Evolutionary conservation across 2,113 vertebrate genomes (phyloP).

Genomic region (Paradisaea rubra): DNA sequence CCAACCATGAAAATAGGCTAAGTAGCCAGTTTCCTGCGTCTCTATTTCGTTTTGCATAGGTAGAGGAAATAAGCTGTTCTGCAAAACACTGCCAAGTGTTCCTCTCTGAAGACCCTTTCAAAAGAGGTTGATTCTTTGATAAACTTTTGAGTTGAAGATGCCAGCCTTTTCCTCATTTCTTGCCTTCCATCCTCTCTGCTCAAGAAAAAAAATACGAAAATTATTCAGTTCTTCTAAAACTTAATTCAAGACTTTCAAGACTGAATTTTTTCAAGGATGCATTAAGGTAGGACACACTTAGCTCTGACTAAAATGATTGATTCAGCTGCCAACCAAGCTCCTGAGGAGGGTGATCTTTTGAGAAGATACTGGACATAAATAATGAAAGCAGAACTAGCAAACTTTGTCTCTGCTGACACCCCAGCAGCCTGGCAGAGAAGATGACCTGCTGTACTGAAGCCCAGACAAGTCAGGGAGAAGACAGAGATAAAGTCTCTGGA

Average conservation of each 20-base stretch:
- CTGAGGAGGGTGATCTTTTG: background rate
- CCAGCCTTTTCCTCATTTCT: background rate
- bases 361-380: background rate
- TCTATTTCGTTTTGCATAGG: background rate
- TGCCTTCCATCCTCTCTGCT: background rate
- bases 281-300: background rate
- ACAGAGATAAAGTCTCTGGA: background rate
- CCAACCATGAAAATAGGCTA: background rate
- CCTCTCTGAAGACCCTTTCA: background rate
- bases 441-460: background rate
- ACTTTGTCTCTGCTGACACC: background rate
- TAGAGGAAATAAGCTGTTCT: background rate
- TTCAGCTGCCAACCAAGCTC: background rate
- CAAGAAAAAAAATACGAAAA: background rate
- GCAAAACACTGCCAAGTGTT: background rate
- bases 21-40: background rate
- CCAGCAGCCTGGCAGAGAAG: background rate
- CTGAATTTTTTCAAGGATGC: background rate
- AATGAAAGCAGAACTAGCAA: background rate
- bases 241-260: background rate
- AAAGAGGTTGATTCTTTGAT: background rate
- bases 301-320: background rate
- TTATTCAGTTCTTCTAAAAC: background rate
- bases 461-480: background rate
- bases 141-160: background rate